phyloP scores from a whole-genome alignment of 2,888 invertebrate genomes.

The Drosophila quinaria region DNA sequence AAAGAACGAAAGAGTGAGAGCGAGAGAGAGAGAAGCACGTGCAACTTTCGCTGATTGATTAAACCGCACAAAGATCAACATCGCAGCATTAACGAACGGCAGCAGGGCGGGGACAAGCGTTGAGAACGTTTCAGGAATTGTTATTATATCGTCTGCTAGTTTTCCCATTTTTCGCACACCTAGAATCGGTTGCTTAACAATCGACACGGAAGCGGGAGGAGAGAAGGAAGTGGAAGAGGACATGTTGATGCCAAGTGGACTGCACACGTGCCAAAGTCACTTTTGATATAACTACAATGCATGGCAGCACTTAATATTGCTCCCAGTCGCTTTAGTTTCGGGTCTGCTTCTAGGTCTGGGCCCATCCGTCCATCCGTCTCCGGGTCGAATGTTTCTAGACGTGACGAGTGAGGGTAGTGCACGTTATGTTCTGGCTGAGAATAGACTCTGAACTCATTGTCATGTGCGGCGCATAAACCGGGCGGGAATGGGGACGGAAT shows the following conservation, averaged over 20 bases:
- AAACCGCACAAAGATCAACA: slow-evolving; percentile 68
- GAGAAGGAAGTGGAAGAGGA: neutral
- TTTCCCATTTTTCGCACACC: slow-evolving; percentile 56
- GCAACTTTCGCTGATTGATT: slow-evolving; percentile 75
- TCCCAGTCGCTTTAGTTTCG: slow-evolving; percentile 26
- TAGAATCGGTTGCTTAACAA: slow-evolving; percentile 44
- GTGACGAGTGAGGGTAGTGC: slow-evolving; percentile 70
- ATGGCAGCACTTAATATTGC: slow-evolving; percentile 72
- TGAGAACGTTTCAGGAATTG: slow-evolving; percentile 73
- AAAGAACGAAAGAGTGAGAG: no score
- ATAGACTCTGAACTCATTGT: slow-evolving; percentile 66
- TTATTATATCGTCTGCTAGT: slow-evolving; percentile 74
- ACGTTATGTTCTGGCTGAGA: slow-evolving; percentile 38
- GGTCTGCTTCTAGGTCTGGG: slow-evolving; percentile 5
- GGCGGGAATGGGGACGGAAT: neutral
- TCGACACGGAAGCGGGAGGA: neutral
- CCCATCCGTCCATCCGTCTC: slow-evolving; percentile 11
- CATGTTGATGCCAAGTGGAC: slow-evolving; percentile 56
- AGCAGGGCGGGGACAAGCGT: slow-evolving; percentile 21
- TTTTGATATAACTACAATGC: slow-evolving; percentile 74
- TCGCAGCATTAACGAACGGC: slow-evolving; percentile 42
- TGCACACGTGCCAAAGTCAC: slow-evolving; percentile 76
- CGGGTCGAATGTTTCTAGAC: slow-evolving; percentile 44
- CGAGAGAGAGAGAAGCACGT: slow-evolving; percentile 49
- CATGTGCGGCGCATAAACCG: slow-evolving; percentile 74